phyloP scores from a whole-genome alignment of 2,113 vertebrate species.

The Leuciscus idus region DNA sequence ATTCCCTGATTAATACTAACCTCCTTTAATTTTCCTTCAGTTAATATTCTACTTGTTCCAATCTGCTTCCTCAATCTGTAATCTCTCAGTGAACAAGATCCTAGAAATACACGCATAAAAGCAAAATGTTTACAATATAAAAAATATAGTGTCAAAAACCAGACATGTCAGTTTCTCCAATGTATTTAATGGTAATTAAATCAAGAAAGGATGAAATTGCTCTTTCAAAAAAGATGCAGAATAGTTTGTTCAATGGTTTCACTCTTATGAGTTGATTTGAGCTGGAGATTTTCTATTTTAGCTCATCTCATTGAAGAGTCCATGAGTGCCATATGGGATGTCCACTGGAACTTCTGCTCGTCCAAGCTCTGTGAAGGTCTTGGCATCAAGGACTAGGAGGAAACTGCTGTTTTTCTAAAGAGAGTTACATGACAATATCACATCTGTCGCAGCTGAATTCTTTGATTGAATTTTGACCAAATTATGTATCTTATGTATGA shows the following conservation, averaged over 20 bases:
- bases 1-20: too few species aligned
- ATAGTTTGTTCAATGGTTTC: background rate
- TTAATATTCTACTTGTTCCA: too few species aligned
- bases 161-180: background rate
- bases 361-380: constrained; percentile 87
- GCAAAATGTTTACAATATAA: too few species aligned
- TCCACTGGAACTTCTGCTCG: constrained; percentile 86
- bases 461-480: background rate
- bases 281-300: constrained; percentile 37
- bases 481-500: background rate
- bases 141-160: too few species aligned
- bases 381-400: constrained; percentile 88
- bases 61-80: too few species aligned
- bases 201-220: background rate
- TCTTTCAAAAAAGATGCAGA: too few species aligned
- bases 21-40: too few species aligned
- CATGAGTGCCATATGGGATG: constrained; percentile 90
- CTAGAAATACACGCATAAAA: too few species aligned
- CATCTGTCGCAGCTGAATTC: background rate
- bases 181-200: background rate
- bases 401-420: constrained; percentile 86
- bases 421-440: background rate
- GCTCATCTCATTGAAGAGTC: constrained; percentile 76
- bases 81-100: too few species aligned
- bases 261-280: background rate